A percentile compares a stretch with the other conserved stretches of the same genome.
These are phyloP conservation scores for Myotis pilosus DNA, from an alignment of 2,797 vertebrate species.

Conservation along the genomic window DNA sequence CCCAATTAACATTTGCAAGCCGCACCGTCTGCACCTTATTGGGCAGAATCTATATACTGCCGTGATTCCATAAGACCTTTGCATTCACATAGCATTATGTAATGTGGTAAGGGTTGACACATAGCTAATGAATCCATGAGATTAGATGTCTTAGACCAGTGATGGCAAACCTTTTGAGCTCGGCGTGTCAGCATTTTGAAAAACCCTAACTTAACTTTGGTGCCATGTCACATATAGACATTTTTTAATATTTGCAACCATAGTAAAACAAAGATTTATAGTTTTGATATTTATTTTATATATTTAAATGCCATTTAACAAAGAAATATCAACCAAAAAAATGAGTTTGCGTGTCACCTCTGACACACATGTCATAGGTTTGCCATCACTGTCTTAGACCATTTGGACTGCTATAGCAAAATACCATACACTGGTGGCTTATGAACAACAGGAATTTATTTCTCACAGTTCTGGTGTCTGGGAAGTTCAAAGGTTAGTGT, in stretches of 20 bases:
- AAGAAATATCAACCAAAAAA: too few relatives aligned
- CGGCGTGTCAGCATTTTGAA: too few relatives aligned
- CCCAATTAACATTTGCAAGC: background rate
- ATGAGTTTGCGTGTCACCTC: too few relatives aligned
- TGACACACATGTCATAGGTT: too few relatives aligned
- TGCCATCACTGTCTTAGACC: background rate
- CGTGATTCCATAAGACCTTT: background rate
- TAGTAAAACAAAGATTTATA: too few relatives aligned
- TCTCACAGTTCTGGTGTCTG: background rate
- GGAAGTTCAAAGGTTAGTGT: background rate
- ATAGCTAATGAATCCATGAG: background rate
- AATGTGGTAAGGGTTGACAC: background rate
- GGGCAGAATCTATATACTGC: background rate
- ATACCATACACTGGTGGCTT: background rate
- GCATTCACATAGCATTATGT: background rate
- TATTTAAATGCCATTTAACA: too few relatives aligned
- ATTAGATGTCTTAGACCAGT: background rate
- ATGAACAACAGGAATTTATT: background rate
- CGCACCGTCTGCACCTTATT: background rate
- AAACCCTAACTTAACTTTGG: too few relatives aligned
- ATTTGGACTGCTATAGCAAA: background rate
- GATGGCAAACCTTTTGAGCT: too few relatives aligned
- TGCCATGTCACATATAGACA: too few relatives aligned
- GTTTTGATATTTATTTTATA: too few relatives aligned
- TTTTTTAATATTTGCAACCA: too few relatives aligned